Conservation (phyloP, 2,113 vertebrate genomes). For the Arothron firmamentum region DNA sequence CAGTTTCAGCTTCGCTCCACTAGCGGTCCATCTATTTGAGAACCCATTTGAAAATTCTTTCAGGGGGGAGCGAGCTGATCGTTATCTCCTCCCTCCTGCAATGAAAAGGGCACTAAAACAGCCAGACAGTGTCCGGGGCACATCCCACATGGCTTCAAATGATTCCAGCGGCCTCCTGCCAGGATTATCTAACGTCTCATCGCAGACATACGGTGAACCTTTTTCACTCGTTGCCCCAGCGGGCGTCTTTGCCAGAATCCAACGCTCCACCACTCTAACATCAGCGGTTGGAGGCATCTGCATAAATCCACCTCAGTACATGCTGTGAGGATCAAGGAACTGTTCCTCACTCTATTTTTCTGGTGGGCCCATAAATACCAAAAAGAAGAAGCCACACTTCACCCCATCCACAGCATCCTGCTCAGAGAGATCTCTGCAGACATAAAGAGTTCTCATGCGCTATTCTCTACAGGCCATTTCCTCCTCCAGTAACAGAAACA, state of each 20-base stretch:
- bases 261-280: slow-evolving; percentile 17
- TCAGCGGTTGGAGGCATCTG: slow-evolving; percentile 18
- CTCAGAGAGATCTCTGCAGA: slow-evolving; percentile 34
- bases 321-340: slow-evolving; percentile 17
- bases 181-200: slow-evolving; percentile 25
- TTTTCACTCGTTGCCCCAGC: slow-evolving; percentile 14
- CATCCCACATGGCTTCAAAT: slow-evolving; percentile 16
- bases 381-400: slow-evolving; percentile 51
- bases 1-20: no score
- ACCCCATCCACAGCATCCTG: slow-evolving; percentile 12
- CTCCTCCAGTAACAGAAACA: slow-evolving; percentile 30
- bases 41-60: no score
- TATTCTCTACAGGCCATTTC: slow-evolving; percentile 35
- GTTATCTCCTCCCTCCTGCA: slow-evolving; percentile 50
- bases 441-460: slow-evolving; percentile 20
- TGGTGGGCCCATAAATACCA: slow-evolving; percentile 32
- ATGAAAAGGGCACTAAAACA: slow-evolving; percentile 21
- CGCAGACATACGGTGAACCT: slow-evolving; percentile 3
- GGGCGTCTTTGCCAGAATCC: slow-evolving; percentile 18
- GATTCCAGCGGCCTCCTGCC: slow-evolving; percentile 24
- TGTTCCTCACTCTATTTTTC: slow-evolving; percentile 4
- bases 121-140: slow-evolving; percentile 25
- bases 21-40: no score
- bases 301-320: slow-evolving; percentile 3
- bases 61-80: slow-evolving; percentile 33